These are phyloP conservation scores for Drosophila sechellia DNA, from an alignment of 1,140 invertebrate species.

Conservation along the genomic window DNA sequence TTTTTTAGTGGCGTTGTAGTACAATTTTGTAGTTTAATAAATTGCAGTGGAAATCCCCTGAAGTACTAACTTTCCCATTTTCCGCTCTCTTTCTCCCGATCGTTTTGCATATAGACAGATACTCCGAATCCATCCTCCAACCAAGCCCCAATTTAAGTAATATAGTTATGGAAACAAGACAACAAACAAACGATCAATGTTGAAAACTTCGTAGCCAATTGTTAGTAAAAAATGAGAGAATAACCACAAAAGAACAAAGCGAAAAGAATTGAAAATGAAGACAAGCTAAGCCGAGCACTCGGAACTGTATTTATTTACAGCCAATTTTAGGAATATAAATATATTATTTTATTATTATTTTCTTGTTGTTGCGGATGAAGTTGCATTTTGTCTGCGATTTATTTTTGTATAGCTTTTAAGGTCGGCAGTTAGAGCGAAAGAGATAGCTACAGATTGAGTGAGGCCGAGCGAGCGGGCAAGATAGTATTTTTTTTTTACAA, in stretches of 20 bases:
- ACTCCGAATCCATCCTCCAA: conserved; percentile 19
- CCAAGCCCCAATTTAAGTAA: conserved; percentile 19
- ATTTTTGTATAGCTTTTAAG: conserved; percentile 37
- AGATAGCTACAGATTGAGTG: conserved; percentile 1
- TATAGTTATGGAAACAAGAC: conserved; percentile 10
- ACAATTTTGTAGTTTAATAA: background rate
- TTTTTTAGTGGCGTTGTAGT: background rate
- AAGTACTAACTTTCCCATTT: background rate
- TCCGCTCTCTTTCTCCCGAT: background rate
- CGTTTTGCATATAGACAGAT: conserved; percentile 1
- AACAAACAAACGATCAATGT: conserved; percentile 17
- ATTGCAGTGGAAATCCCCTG: too few species aligned
- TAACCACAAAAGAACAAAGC: conserved; percentile 32
- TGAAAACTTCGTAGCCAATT: conserved; percentile 26
- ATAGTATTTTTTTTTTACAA: conserved; percentile 36
- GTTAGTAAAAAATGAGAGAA: conserved; percentile 29
- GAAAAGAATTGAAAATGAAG: conserved; percentile 6
- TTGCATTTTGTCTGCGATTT: conserved; percentile 23
- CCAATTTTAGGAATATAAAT: conserved; percentile 13
- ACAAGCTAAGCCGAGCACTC: conserved; percentile 22
- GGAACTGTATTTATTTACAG: conserved; percentile 54
- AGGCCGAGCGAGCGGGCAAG: background rate
- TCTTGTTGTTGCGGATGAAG: conserved; percentile 22
- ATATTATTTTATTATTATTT: conserved; percentile 23
- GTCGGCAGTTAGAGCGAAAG: conserved; percentile 8